Evolutionary conservation across 1,140 invertebrate genomes (phyloP).

Genomic region (Mycetomoellerius zeteki): DNA sequence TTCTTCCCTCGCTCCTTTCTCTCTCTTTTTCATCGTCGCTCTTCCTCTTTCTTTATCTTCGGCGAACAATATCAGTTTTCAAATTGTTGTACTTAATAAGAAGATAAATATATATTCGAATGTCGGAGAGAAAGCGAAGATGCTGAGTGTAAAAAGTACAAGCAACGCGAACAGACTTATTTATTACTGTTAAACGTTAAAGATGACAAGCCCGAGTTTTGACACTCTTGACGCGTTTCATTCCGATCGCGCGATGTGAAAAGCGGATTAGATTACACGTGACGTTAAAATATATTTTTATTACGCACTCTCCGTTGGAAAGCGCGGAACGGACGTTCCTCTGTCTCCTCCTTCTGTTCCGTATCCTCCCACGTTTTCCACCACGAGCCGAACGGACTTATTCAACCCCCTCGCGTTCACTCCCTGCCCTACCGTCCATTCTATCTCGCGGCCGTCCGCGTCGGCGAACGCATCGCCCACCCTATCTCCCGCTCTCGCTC

Average conservation of each 20-base stretch:
- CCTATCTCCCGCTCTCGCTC: background rate
- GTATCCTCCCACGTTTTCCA: background rate
- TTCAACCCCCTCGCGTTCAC: constrained; percentile 30
- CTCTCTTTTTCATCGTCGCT: background rate
- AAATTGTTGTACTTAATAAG: no score
- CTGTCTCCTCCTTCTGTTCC: background rate
- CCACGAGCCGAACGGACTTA: constrained; percentile 26
- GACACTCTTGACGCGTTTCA: no score
- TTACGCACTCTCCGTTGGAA: background rate
- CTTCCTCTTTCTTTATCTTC: background rate
- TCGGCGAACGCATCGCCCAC: constrained; percentile 30
- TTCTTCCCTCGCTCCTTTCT: background rate
- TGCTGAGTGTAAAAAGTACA: no score
- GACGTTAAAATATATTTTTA: background rate
- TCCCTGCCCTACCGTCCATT: background rate
- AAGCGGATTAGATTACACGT: background rate
- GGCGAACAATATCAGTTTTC: background rate
- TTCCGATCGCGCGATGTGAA: background rate
- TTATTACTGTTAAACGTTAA: background rate
- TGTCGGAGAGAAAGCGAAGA: no score
- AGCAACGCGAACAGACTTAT: background rate
- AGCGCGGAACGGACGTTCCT: background rate
- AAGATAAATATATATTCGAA: no score
- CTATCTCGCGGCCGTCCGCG: constrained; percentile 14
- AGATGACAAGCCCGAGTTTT: background rate